phyloP scores from a whole-genome alignment of 2,888 invertebrate species.

The Ophioninae sp. region DNA sequence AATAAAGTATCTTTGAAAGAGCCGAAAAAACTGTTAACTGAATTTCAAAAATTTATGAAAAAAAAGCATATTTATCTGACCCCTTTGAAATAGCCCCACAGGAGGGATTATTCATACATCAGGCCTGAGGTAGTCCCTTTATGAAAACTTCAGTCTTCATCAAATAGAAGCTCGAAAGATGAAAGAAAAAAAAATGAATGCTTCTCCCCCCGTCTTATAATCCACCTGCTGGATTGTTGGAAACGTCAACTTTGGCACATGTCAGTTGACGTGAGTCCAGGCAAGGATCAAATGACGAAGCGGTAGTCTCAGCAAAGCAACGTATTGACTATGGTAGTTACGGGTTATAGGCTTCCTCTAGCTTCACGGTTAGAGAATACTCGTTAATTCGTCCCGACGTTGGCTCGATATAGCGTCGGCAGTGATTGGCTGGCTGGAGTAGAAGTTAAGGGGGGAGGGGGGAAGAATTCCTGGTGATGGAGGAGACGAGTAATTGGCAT shows the following conservation, averaged over 20 bases:
- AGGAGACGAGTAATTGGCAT: conserved; percentile 18
- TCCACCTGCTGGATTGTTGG: background rate
- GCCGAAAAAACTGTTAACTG: too few species aligned
- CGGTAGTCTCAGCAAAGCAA: background rate
- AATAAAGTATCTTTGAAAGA: too few species aligned
- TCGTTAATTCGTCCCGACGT: conserved; percentile 45
- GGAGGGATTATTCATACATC: too few species aligned
- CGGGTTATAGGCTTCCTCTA: background rate
- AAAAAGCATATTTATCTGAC: too few species aligned
- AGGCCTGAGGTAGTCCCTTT: background rate
- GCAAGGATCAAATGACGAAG: background rate
- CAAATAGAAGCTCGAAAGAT: background rate
- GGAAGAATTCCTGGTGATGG: background rate
- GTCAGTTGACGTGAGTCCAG: background rate
- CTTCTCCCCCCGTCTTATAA: background rate
- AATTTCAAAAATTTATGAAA: too few species aligned
- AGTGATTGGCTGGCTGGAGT: conserved; percentile 14
- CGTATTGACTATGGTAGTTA: conserved; percentile 11
- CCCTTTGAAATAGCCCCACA: too few species aligned
- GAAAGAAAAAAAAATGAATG: background rate
- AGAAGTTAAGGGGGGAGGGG: background rate
- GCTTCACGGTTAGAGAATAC: conserved; percentile 56
- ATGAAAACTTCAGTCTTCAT: background rate
- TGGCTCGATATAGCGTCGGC: background rate
- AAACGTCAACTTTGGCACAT: background rate